These are phyloP conservation scores for Bos taurus DNA, from an alignment of 2,113 vertebrate species.

Conservation along the genomic window DNA sequence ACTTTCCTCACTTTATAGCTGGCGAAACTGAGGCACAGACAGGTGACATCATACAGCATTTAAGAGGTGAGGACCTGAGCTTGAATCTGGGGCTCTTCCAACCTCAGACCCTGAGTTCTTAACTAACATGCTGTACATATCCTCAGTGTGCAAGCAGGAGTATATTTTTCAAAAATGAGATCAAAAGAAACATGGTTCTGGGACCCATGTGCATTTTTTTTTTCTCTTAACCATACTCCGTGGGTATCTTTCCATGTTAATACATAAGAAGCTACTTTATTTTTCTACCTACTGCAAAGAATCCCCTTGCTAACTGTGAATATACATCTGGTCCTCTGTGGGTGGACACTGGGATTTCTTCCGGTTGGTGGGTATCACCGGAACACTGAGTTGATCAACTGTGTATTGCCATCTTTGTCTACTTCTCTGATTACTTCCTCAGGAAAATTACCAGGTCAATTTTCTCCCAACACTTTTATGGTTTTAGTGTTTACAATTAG, in stretches of 20 bases:
- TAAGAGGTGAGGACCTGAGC: background rate
- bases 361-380: background rate
- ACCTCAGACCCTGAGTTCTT: background rate
- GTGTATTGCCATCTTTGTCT: background rate
- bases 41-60: background rate
- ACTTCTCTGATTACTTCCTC: background rate
- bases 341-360: background rate
- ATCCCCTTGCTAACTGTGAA: background rate
- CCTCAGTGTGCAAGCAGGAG: background rate
- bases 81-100: background rate
- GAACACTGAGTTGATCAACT: background rate
- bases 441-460: background rate
- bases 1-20: background rate
- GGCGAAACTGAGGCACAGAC: background rate
- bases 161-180: background rate
- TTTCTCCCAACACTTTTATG: background rate
- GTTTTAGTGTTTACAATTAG: background rate
- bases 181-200: background rate
- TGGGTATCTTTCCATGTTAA: background rate
- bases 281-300: background rate
- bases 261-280: background rate
- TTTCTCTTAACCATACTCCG: background rate
- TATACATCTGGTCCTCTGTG: background rate
- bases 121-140: fast-evolving
- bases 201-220: background rate